phyloP scores from a whole-genome alignment of 1,140 invertebrate genomes.

The Nautilus pompilius region DNA sequence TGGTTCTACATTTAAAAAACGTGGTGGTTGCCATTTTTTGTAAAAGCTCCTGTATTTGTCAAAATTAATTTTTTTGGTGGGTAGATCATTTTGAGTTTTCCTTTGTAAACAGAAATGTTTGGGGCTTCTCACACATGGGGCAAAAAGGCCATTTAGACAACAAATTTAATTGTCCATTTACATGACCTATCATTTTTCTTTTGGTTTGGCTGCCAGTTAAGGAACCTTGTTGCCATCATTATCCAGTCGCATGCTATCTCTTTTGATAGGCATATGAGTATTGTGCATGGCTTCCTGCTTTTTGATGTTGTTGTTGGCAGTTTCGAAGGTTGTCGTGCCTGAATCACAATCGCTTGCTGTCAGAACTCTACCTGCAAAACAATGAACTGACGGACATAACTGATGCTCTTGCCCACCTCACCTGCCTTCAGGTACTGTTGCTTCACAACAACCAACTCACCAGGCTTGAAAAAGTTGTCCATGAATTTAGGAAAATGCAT shows the following conservation, averaged over 20 bases:
- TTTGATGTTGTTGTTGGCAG: conserved; percentile 24
- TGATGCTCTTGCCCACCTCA: conserved; percentile 39
- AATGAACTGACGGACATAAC: conserved; percentile 44
- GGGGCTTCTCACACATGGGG: neutral
- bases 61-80: neutral
- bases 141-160: neutral
- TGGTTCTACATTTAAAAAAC: no score
- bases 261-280: neutral
- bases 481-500: conserved; percentile 47
- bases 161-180: neutral
- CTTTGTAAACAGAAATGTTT: neutral
- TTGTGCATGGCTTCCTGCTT: neutral
- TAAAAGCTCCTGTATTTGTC: no score
- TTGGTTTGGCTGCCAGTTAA: neutral
- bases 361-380: conserved; percentile 46
- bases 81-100: neutral
- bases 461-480: conserved; percentile 39
- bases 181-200: neutral
- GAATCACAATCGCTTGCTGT: conserved; percentile 30
- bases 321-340: conserved; percentile 33
- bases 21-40: no score
- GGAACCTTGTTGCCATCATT: neutral
- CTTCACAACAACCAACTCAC: conserved; percentile 50
- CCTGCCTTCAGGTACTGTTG: conserved; percentile 37
- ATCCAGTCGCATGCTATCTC: neutral